A percentile compares a stretch with the other conserved stretches of the same genome.
These are phyloP conservation scores for Aldabrachelys gigantea DNA, from an alignment of 2,113 vertebrate genomes.

Conservation along the genomic window DNA sequence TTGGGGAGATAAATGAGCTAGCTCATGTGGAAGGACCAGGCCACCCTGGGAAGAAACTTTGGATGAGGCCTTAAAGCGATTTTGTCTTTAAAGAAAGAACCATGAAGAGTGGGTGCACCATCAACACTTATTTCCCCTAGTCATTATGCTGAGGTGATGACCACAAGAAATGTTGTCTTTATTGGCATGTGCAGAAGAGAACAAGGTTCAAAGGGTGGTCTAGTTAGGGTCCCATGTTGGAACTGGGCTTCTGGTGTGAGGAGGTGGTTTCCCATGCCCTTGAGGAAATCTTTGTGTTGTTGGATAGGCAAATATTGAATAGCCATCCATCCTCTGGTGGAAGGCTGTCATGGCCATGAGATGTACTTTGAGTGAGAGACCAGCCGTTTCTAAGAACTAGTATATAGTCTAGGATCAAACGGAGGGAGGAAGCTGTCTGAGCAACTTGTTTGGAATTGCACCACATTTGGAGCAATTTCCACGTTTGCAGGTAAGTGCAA, in stretches of 20 bases:
- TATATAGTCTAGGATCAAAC: not conserved
- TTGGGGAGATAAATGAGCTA: not conserved
- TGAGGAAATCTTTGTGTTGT: not conserved
- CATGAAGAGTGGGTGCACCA: not conserved
- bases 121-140: not conserved
- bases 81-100: not conserved
- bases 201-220: not conserved
- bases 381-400: not conserved
- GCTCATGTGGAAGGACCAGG: not conserved
- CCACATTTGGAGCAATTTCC: not conserved
- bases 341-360: not conserved
- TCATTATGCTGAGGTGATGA: not conserved
- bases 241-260: not conserved
- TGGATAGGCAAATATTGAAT: not conserved
- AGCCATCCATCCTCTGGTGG: not conserved
- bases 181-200: not conserved
- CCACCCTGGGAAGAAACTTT: not conserved
- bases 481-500: not conserved
- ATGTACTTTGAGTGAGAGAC: not conserved
- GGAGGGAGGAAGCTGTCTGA: not conserved
- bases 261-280: not conserved
- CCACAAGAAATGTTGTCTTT: not conserved
- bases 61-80: not conserved
- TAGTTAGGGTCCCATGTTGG: not conserved
- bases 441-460: not conserved